Base-by-base conservation (phyloP, 2,888 invertebrate genomes). In the Drosophila sordidula region DNA sequence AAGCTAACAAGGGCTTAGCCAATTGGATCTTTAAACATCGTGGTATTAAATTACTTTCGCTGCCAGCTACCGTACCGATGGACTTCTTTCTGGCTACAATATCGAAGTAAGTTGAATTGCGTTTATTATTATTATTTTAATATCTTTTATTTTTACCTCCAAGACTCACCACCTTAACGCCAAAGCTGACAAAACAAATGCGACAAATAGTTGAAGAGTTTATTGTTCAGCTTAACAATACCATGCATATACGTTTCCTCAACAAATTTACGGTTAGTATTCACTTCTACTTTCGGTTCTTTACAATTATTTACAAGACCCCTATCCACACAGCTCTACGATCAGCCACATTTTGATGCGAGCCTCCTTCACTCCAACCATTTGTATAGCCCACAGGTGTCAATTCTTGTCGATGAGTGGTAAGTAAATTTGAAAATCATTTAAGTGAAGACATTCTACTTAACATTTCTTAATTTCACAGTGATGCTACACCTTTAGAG, bases 1-100 rank as follows among this genome's bases (percentile, higher is more conserved):
- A 97, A 0, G 97, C 98, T 0, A 98, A 98, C 93, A 96, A 95
- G 90, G 98, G 98, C 3, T 92, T 98, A 25, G 94, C 97, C 58
- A 98, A 97, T 92, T 98, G 98, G 97, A 93, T 98, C 74, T 97
- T 98, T 93, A 95, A 96, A 80, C 96, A 96, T 88, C 94, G 95
- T 73, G 96, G 97, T 42, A 95, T 97, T 92, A 95, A 97, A 83
- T 93, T 97, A 49, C 93, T 98, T 2, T 95, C 97, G 56, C 93
- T 98, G 67, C 98, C 98, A 0, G 98, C 97, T 90, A 95, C 97
- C 46, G 93, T 98, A 59, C 98, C 98, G 22, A 95, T 96, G 57
- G 98, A 98, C 91, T 95, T 98, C 73, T 94, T 97, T 87, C 95
- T 96, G 90, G 97, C 97, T 64, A 96, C 97, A 69, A 95, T 97